Base-by-base conservation (phyloP, 2,888 invertebrate genomes). In the Byasa hedistus region DNA sequence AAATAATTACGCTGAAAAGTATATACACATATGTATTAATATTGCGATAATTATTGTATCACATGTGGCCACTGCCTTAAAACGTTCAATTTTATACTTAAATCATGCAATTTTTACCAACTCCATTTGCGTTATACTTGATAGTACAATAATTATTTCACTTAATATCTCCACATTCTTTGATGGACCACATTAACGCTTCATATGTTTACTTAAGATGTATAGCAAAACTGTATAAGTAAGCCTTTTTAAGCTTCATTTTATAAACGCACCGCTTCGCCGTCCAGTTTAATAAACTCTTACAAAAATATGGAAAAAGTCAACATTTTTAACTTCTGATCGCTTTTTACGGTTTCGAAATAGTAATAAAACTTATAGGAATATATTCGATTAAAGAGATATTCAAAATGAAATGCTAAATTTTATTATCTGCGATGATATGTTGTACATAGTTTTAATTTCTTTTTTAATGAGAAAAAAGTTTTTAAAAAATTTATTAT, bases 241-340 rank as follows among this genome's bases (percentile, higher is more conserved):
- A 56, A 56, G 48, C 32, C 32, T 52, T 54, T 48, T 51, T 36
- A 58, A 63, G 63, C 59, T 58, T 66, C 48, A 36, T 23, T 54
- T 51, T 32, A 27, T 44, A 44, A 74, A 69, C 71, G 70, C 74
- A 76, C 73, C 73, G 78, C 79, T 79, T 78, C 79, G 78, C 80
- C 80, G 80, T 80, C 80, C 80, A 80, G 73, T 75, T 73, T 72
- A 69, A 70, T 71, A 71, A 19, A 64, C 71, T 51, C 62, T 36
- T 48, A 58, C 54, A 61, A 55, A 51, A 56, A 27, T 58, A 55
- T 36, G 23, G 51, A 7, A 39, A 63, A 55, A 60, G 5, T 36
- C 22, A 19, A 48, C 17, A 48, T 54, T 63, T 62, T 66, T 55
- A 48, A 48, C 54, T 27, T 27, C 8, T 44, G 27, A 55, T 19